A percentile compares a stretch with the other conserved stretches of the same genome.
Conservation (phyloP, 2,888 invertebrate species). For the Drosophila yooni region DNA sequence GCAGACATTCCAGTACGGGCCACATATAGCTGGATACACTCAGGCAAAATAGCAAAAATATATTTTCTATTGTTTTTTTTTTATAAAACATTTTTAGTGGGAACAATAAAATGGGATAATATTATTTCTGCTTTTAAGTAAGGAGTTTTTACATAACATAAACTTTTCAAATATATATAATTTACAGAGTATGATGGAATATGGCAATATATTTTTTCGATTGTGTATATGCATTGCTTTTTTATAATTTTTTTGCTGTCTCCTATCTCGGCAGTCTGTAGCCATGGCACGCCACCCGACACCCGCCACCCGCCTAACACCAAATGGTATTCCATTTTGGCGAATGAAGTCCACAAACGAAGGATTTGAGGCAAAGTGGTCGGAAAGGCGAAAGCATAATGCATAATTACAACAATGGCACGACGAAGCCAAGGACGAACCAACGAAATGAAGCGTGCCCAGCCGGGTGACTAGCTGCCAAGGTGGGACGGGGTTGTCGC, state of each 20-base stretch:
- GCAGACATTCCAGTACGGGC: slow-evolving; percentile 11
- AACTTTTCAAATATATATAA: background rate
- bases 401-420: slow-evolving; percentile 74
- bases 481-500: background rate
- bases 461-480: slow-evolving; percentile 42
- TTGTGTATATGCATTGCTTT: background rate
- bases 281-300: background rate
- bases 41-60: background rate
- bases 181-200: background rate
- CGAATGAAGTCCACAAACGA: slow-evolving; percentile 50
- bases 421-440: slow-evolving; percentile 61
- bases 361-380: slow-evolving; percentile 42
- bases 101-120: background rate
- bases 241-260: background rate
- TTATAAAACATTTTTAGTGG: background rate
- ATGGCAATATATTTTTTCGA: background rate
- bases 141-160: background rate
- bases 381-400: slow-evolving; percentile 61
- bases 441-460: slow-evolving; percentile 48
- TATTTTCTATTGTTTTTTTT: background rate
- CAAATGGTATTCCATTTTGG: slow-evolving; percentile 43
- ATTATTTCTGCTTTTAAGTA: background rate
- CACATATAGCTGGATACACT: background rate
- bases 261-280: background rate
- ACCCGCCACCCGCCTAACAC: slow-evolving; percentile 4